Percentiles rank a stretch among this genome's conserved stretches.
Conservation (phyloP, 2,888 invertebrate species). For the Gymnocheta viridis region DNA sequence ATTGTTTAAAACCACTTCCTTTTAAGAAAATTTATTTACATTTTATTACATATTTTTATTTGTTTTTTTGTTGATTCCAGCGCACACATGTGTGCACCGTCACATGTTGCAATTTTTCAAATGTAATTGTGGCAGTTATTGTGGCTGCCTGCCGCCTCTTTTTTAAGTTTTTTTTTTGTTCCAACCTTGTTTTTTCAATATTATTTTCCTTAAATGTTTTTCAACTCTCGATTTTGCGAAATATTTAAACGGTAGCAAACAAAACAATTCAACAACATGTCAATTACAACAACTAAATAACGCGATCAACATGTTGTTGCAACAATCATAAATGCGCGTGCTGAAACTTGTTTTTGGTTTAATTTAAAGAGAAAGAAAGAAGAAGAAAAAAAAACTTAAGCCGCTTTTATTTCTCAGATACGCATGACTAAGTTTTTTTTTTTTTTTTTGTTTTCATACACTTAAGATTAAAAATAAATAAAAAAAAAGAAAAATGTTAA, state of each 20-base stretch:
- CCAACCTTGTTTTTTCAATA: slow-evolving; percentile 1
- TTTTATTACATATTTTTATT: slow-evolving; percentile 13
- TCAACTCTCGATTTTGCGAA: slow-evolving; percentile 41
- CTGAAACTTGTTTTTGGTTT: slow-evolving; percentile 65
- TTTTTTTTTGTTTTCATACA: not conserved
- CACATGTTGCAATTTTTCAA: slow-evolving; percentile 7
- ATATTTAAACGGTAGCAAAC: slow-evolving; percentile 68
- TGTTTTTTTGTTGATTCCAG: not conserved
- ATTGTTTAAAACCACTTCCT: slow-evolving; percentile 47
- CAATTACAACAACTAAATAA: slow-evolving; percentile 68
- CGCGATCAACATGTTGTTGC: slow-evolving; percentile 70
- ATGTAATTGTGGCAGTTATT: slow-evolving; percentile 22
- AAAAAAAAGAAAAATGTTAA: slow-evolving; percentile 36
- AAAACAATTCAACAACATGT: slow-evolving; percentile 69
- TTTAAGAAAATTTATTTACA: slow-evolving; percentile 30
- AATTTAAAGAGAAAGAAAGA: slow-evolving; percentile 7
- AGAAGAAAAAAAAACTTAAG: slow-evolving; percentile 11
- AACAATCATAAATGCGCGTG: slow-evolving; percentile 67
- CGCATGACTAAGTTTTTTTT: slow-evolving; percentile 61
- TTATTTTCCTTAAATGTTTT: slow-evolving; percentile 8
- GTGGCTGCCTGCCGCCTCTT: slow-evolving; percentile 31
- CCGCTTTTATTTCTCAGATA: slow-evolving; percentile 48
- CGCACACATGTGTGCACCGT: not conserved
- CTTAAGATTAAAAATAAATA: slow-evolving; percentile 1
- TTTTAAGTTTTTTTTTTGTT: not conserved